phyloP scores from a whole-genome alignment of 1,140 invertebrate genomes.

The Habropoda laboriosa region DNA sequence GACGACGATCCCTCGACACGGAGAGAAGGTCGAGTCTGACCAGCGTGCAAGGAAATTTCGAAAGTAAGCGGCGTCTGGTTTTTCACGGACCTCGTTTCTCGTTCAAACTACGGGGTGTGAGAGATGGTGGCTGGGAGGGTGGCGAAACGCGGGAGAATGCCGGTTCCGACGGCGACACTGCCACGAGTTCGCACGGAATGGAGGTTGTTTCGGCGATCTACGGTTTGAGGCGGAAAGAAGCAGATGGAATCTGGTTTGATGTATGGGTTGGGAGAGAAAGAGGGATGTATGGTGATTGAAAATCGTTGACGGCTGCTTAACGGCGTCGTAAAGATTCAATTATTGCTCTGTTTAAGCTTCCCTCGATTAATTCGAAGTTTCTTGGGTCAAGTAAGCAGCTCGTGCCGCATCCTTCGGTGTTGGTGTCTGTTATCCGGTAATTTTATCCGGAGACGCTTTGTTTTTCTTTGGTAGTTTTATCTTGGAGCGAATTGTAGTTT shows the following conservation, averaged over 20 bases:
- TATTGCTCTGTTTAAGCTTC: constrained; percentile 17
- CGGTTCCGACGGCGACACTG: constrained; percentile 15
- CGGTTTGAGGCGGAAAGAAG: not conserved
- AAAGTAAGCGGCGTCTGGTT: constrained; percentile 39
- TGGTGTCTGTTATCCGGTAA: not conserved
- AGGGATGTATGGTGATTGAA: constrained; percentile 1
- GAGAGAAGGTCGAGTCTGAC: constrained; percentile 67
- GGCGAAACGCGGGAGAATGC: not conserved
- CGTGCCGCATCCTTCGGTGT: constrained; percentile 13
- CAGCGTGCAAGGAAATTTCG: constrained; percentile 58
- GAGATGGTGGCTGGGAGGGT: too few relatives aligned
- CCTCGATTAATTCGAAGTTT: constrained; percentile 23
- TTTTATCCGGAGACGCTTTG: too few relatives aligned
- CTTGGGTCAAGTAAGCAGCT: constrained; percentile 12
- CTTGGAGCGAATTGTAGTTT: not conserved
- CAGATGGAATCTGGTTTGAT: not conserved
- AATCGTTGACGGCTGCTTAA: constrained; percentile 16
- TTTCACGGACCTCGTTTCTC: constrained; percentile 6
- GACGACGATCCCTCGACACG: constrained; percentile 25
- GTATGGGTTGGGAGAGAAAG: not conserved
- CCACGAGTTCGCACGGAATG: not conserved
- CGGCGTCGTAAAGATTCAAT: constrained; percentile 23
- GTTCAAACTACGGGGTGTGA: not conserved
- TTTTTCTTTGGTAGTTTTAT: too few relatives aligned
- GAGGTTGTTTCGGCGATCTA: not conserved